phyloP scores from a whole-genome alignment of 2,113 vertebrate genomes.

The Brachyhypopomus occidentalis region DNA sequence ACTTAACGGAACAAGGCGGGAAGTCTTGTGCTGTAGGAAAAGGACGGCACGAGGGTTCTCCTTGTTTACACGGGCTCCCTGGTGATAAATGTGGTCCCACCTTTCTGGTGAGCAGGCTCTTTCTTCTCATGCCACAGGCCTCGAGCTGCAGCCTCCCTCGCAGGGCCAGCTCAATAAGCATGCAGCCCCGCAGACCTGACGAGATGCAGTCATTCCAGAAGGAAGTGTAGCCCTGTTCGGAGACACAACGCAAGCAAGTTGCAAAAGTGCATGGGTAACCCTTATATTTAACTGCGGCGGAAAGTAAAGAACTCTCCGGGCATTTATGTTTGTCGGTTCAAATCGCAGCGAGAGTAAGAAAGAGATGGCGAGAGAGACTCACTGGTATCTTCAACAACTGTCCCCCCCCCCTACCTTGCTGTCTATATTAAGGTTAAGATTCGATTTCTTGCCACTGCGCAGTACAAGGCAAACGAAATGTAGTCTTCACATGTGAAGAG shows the following conservation, averaged over 20 bases:
- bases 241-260: neutral
- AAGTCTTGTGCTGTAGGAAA: neutral
- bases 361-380: too few species aligned
- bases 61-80: neutral
- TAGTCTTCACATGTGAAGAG: too few species aligned
- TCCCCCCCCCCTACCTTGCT: too few species aligned
- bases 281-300: neutral
- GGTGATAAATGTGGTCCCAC: constrained; percentile 61
- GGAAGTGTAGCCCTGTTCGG: constrained; percentile 88
- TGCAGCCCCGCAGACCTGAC: constrained; percentile 91
- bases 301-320: too few species aligned
- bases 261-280: neutral
- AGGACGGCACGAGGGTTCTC: neutral
- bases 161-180: constrained; percentile 93
- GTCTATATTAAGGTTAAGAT: too few species aligned
- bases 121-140: constrained; percentile 91
- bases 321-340: neutral
- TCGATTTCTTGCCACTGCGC: too few species aligned
- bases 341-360: neutral
- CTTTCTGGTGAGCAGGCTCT: constrained; percentile 91
- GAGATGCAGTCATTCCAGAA: constrained; percentile 99
- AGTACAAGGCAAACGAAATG: too few species aligned
- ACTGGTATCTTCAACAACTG: too few species aligned
- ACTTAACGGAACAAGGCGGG: neutral
- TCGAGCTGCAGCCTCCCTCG: constrained; percentile 90